These are phyloP conservation scores for Threskiornis aethiopicus DNA, from an alignment of 2,797 vertebrate genomes.

Conservation along the genomic window DNA sequence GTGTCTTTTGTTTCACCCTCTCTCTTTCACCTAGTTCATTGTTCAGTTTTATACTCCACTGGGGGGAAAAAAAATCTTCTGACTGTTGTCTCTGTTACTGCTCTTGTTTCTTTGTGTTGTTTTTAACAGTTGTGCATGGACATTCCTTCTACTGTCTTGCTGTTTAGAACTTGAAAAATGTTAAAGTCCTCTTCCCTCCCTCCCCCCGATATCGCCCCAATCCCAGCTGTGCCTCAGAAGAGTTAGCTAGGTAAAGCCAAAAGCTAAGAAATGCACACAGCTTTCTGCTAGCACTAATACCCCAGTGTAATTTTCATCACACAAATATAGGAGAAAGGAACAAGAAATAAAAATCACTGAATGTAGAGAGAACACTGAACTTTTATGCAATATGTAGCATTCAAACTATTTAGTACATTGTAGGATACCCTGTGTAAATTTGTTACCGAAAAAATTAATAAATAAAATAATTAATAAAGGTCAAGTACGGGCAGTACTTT, in stretches of 20 bases:
- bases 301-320: background rate
- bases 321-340: background rate
- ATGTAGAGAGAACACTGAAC: background rate
- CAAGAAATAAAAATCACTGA: background rate
- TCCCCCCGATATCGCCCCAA: background rate
- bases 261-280: background rate
- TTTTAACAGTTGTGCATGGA: background rate
- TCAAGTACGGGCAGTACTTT: background rate
- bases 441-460: background rate
- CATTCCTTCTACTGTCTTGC: background rate
- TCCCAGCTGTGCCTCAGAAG: background rate
- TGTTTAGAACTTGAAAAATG: background rate
- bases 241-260: background rate
- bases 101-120: background rate
- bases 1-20: background rate
- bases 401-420: background rate
- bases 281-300: background rate
- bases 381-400: background rate
- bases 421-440: background rate
- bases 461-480: background rate
- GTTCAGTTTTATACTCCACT: background rate
- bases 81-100: background rate
- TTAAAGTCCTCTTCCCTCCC: background rate
- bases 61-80: background rate
- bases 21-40: background rate